Percentiles rank a stretch among this genome's conserved stretches.
Conservation (phyloP, 2,797 vertebrate genomes). For the Hemibagrus guttatus region DNA sequence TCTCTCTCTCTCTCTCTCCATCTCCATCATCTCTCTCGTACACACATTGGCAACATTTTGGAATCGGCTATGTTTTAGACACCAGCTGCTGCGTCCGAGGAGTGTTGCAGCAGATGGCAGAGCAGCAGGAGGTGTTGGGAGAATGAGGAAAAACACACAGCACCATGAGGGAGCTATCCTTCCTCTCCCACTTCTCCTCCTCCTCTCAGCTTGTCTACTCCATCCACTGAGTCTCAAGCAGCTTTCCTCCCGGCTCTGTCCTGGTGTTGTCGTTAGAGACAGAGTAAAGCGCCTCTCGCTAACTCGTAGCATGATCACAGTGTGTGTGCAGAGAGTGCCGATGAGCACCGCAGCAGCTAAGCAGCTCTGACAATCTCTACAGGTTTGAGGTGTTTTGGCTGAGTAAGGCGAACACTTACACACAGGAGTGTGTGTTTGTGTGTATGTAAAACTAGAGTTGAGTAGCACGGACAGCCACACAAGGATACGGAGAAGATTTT, state of each 20-base stretch:
- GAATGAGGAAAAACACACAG: constrained; percentile 63
- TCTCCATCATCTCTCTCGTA: neutral
- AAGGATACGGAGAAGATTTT: neutral
- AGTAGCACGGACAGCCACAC: neutral
- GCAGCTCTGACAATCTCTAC: neutral
- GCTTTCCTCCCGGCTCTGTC: constrained; percentile 11
- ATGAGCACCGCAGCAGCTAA: neutral
- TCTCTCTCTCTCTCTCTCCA: too few species aligned
- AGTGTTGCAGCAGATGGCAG: constrained; percentile 75
- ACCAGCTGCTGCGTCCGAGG: constrained; percentile 66
- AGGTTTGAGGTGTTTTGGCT: neutral
- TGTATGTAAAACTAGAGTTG: neutral
- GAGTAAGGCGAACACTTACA: neutral
- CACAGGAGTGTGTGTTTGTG: neutral
- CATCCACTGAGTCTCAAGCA: constrained; percentile 45
- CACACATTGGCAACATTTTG: neutral
- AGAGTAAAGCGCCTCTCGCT: constrained; percentile 34
- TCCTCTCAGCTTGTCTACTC: constrained; percentile 70
- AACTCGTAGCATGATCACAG: neutral
- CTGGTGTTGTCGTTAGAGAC: constrained; percentile 21
- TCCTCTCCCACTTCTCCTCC: constrained; percentile 63
- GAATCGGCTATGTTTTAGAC: constrained; percentile 51
- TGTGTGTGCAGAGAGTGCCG: neutral
- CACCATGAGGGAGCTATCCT: constrained; percentile 63
- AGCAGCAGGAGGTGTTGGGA: constrained; percentile 71